phyloP scores from a whole-genome alignment of 1,140 invertebrate genomes.

The Ceratitis capitata region DNA sequence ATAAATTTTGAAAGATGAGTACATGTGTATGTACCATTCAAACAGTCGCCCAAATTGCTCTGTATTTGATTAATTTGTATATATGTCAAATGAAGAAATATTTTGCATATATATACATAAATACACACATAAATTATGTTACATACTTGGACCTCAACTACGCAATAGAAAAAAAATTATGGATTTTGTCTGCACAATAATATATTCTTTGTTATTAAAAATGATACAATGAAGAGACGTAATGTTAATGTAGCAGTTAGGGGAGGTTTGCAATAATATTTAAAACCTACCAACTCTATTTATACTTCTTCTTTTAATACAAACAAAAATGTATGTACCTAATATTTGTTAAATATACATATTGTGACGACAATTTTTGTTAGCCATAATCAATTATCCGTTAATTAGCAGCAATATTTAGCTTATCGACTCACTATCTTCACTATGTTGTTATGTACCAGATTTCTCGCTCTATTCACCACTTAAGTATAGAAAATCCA shows the following conservation, averaged over 20 bases:
- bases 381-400: not conserved
- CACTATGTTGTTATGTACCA: not conserved
- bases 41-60: not conserved
- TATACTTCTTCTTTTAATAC: not conserved
- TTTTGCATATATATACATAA: not conserved
- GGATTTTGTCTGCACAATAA: not conserved
- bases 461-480: not conserved
- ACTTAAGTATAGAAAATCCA: not conserved
- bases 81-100: not conserved
- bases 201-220: not conserved
- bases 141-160: not conserved
- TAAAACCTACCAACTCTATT: not conserved
- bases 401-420: slow-evolving; percentile 11
- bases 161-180: not conserved
- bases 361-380: not conserved
- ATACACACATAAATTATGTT: slow-evolving; percentile 12
- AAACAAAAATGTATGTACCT: not conserved
- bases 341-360: not conserved
- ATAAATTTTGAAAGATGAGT: not conserved
- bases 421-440: not conserved
- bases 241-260: too few relatives aligned
- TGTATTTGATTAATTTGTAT: not conserved
- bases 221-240: not conserved
- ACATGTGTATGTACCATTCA: not conserved
- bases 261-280: too few relatives aligned